Evolutionary conservation across 2,113 vertebrate genomes (phyloP), one percentile per base, ranked within the genome.

Genomic region (Pangasianodon gigas): DNA sequence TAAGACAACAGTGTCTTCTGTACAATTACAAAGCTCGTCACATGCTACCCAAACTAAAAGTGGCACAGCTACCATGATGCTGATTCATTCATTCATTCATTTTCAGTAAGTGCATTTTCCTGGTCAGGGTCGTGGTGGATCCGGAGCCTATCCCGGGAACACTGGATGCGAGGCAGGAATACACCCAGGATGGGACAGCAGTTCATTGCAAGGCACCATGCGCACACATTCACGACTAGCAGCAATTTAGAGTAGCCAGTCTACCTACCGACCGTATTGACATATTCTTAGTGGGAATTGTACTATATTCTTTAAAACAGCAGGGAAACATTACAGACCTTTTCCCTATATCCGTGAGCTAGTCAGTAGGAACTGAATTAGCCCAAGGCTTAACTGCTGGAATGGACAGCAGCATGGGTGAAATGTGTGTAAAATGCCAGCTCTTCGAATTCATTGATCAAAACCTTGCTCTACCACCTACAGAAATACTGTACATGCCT

Each of bases 351-450:
- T 84, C 56, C 0, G 6, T 41, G 19, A 37, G 56, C 86, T 56
- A 60, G 16, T 87, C 29, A 24, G 19, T 58, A 60, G 37, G 13
- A 58, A 26, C 56, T 60, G 26, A 88, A 79, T 46, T n/a, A 79
- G 18, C 9, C 14, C 7, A 19, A 24, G 87, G 16, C 48, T 52
- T 48, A 32, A 19, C 56, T 41, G 21, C 44, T 54, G 29, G n/a
- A 65, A 79, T 32, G 6, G 24, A 65, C 41, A 52, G 32, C 29
- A 69, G 26, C 26, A 81, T 65, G 60, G 52, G 77, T 88, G 85
- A 88, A 90, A 87, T 19, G 41, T 62, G 56, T 81, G 71, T 88
- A 88, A 90, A 90, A 89, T 37, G 16, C 46, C 77, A 71, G 32
- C 46, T 51, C 5, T 48, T 89, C 84, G 24, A 37, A 48, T 60